phyloP scores from a whole-genome alignment of 1,140 invertebrate species.

The Drosophila malerkotliana region DNA sequence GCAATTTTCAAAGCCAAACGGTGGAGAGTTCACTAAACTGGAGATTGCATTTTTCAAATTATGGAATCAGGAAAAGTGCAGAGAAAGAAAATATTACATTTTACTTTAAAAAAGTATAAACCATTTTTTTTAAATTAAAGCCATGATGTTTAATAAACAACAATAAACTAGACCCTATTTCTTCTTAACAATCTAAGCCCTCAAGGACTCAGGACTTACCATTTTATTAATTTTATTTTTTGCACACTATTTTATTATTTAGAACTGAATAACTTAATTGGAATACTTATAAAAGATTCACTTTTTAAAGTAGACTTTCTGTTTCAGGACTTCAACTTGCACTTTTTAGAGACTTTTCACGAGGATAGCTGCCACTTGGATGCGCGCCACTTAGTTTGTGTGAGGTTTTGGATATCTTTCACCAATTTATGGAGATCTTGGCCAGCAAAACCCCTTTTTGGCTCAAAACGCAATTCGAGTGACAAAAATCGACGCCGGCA shows the following conservation, averaged over 20 bases:
- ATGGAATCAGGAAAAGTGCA: background rate
- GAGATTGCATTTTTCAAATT: constrained; percentile 1
- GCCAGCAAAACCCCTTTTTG: constrained; percentile 62
- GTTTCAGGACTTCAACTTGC: constrained; percentile 38
- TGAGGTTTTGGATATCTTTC: constrained; percentile 75
- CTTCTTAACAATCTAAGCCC: too few species aligned
- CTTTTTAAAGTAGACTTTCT: constrained; percentile 31
- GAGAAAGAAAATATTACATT: background rate
- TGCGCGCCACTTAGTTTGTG: constrained; percentile 63
- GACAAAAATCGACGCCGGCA: constrained; percentile 28
- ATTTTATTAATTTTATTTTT: constrained; percentile 24
- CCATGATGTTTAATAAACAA: background rate
- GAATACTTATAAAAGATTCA: constrained; percentile 3
- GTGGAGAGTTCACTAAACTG: constrained; percentile 40
- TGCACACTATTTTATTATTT: background rate
- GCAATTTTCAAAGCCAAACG: constrained; percentile 17
- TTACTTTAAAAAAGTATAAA: too few species aligned
- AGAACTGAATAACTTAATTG: constrained; percentile 18
- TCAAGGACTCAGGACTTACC: constrained; percentile 38
- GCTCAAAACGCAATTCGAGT: constrained; percentile 80
- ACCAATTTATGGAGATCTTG: constrained; percentile 79
- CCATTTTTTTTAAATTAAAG: too few species aligned
- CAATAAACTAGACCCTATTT: background rate
- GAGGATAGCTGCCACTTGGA: constrained; percentile 51
- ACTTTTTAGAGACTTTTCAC: constrained; percentile 29